Conservation (phyloP, 1,140 invertebrate genomes). For the Heliothis subflexa region DNA sequence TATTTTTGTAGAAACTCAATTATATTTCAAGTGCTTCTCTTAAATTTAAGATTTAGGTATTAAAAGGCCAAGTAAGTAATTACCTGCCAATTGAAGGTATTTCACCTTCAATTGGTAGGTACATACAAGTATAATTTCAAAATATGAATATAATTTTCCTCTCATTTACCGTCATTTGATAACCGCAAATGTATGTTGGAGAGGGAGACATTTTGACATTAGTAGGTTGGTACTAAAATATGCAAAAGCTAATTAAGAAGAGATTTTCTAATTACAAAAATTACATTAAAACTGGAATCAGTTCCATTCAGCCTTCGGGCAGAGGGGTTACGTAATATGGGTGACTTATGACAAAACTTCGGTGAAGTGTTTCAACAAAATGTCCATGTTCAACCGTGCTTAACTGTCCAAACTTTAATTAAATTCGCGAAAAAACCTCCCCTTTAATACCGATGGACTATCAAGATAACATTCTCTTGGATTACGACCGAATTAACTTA, state of each 20-base stretch:
- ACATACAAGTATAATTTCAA: no score
- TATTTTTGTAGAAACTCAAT: no score
- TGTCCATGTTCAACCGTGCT: conserved; percentile 33
- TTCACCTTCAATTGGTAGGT: no score
- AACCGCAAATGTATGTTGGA: no score
- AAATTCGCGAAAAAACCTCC: conserved; percentile 60
- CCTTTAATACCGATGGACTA: conserved; percentile 55
- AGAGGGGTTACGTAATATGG: conserved; percentile 34
- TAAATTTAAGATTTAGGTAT: no score
- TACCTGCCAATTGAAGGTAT: no score
- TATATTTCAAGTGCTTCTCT: no score
- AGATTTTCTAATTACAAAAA: conserved; percentile 19
- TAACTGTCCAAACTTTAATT: conserved; percentile 73
- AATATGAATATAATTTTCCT: no score
- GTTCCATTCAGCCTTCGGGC: background rate
- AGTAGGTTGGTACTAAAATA: background rate
- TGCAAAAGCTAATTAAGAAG: background rate
- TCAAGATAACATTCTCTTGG: conserved; percentile 53
- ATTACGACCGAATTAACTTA: conserved; percentile 45
- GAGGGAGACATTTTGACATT: no score
- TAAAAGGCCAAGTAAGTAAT: no score
- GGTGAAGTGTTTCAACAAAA: conserved; percentile 42
- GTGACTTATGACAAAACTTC: conserved; percentile 67
- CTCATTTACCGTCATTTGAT: no score
- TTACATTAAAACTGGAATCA: conserved; percentile 48